Percentiles rank a stretch among this genome's conserved stretches.
These are phyloP conservation scores for Leucophora obtusa DNA, from an alignment of 2,888 invertebrate genomes.

Conservation along the genomic window DNA sequence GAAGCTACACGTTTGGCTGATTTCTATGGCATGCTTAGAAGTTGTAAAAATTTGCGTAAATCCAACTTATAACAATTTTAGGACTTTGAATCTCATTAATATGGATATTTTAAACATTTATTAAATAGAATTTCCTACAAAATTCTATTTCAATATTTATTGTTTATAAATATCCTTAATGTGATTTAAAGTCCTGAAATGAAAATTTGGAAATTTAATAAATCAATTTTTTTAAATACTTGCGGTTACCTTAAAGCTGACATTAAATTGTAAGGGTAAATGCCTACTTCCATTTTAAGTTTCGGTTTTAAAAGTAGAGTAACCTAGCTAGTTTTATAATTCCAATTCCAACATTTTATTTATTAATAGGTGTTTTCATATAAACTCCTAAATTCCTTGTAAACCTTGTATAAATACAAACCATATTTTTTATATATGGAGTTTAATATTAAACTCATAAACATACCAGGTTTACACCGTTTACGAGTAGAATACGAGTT, in stretches of 20 bases:
- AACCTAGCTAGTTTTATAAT: background rate
- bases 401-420: no score
- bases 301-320: background rate
- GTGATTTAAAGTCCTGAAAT: constrained; percentile 65
- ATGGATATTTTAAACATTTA: constrained; percentile 41
- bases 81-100: constrained; percentile 67
- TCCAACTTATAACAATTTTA: constrained; percentile 73
- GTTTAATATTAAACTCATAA: no score
- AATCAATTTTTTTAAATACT: constrained; percentile 40
- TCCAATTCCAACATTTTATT: background rate
- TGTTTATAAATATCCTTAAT: constrained; percentile 48
- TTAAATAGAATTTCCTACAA: background rate
- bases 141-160: constrained; percentile 3
- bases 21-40: constrained; percentile 70
- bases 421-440: no score
- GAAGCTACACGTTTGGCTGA: constrained; percentile 83
- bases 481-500: no score
- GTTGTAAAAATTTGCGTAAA: constrained; percentile 63
- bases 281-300: background rate
- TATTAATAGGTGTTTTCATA: no score
- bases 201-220: constrained; percentile 56
- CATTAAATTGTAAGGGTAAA: background rate
- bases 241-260: background rate
- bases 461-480: no score
- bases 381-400: no score